Conservation (phyloP, 2,797 vertebrate genomes). For the Sparidentex hasta region DNA sequence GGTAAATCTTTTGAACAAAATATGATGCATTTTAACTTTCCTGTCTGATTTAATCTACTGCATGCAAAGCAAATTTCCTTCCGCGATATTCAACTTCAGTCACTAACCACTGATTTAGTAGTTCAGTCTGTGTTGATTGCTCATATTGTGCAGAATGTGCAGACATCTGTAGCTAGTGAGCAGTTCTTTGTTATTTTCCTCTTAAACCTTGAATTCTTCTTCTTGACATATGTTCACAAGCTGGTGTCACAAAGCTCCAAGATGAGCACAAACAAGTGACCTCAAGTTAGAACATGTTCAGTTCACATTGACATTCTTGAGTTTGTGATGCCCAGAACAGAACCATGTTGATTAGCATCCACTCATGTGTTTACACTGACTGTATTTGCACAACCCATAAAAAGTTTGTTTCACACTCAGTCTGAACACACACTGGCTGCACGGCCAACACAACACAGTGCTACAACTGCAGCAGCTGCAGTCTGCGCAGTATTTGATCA, state of each 20-base stretch:
- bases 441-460: constrained; percentile 2
- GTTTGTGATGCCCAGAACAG: not conserved
- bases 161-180: not conserved
- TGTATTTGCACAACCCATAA: not conserved
- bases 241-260: not conserved
- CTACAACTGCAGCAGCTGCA: not conserved
- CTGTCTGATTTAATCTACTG: constrained; percentile 5
- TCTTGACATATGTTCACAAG: not conserved
- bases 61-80: not conserved
- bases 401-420: not conserved
- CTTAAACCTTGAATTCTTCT: not conserved
- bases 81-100: not conserved
- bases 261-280: not conserved
- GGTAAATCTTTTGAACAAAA: not conserved
- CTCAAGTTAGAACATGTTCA: not conserved
- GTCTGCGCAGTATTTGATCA: not conserved
- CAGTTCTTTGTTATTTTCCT: not conserved
- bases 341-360: not conserved
- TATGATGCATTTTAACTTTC: not conserved
- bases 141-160: constrained; percentile 16
- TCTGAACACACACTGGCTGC: constrained; percentile 23
- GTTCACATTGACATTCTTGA: not conserved
- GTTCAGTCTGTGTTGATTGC: constrained; percentile 13
- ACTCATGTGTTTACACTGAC: constrained; percentile 9
- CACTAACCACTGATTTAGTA: constrained; percentile 7